phyloP scores from a whole-genome alignment of 2,888 invertebrate species.

The Orgyia antiqua region DNA sequence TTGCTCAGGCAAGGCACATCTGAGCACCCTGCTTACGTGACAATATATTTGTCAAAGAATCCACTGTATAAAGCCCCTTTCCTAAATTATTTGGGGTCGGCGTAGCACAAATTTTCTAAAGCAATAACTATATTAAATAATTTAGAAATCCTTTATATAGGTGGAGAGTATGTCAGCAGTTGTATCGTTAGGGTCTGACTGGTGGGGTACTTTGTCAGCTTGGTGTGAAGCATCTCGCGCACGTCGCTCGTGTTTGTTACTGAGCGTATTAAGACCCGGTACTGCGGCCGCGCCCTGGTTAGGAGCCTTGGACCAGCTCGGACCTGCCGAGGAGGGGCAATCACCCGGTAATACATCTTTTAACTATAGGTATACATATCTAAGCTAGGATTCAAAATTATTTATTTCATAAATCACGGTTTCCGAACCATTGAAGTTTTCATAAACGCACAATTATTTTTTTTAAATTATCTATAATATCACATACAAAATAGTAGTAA shows the following conservation, averaged over 20 bases:
- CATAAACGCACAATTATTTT: too few relatives aligned
- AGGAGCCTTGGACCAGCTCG: conserved; percentile 88
- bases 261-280: conserved; percentile 91
- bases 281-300: conserved; percentile 90
- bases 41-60: too few relatives aligned
- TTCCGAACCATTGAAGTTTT: too few relatives aligned
- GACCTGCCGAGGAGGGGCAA: conserved; percentile 79
- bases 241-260: conserved; percentile 88
- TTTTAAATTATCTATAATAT: too few relatives aligned
- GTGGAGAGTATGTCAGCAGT: conserved; percentile 95
- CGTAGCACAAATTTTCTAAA: too few relatives aligned
- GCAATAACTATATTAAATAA: too few relatives aligned
- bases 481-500: too few relatives aligned
- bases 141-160: conserved; percentile 41
- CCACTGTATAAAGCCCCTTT: too few relatives aligned
- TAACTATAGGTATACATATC: background rate
- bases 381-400: background rate
- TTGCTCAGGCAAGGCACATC: too few relatives aligned
- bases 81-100: too few relatives aligned
- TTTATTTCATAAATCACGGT: too few relatives aligned
- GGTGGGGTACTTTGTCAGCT: conserved; percentile 96
- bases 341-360: conserved; percentile 31
- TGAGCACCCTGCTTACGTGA: too few relatives aligned
- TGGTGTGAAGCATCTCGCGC: conserved; percentile 87
- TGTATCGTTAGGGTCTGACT: conserved; percentile 88